Base-by-base conservation (phyloP, 2,888 invertebrate genomes). In the Epinotia demarniana region DNA sequence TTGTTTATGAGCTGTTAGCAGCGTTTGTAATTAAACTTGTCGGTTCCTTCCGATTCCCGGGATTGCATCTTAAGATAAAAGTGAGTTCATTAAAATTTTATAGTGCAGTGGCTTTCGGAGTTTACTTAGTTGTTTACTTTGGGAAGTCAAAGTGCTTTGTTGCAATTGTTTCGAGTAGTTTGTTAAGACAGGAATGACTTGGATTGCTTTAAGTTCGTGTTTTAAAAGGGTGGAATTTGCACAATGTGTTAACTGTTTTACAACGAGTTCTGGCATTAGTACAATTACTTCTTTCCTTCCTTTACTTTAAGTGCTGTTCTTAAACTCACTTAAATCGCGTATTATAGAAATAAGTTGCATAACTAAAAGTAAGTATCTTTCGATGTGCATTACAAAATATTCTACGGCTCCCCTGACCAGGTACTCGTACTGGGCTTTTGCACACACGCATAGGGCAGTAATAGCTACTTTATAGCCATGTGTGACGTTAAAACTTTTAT, bases 1-100 rank as follows among this genome's bases (percentile, higher is more conserved):
- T 81, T 79, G 79, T 81, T 79, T 80, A 78, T 72, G 64, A 33
- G 55, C 55, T 66, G 61, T 61, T 72, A 61, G 70, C 76, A 71
- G 70, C 43, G 75, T 76, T 72, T 73, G 75, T 78, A 80, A 81
- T 80, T 81, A 79, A 80, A 80, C 78, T 79, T 79, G 68, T 67
- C 71, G 11, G 66, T 71, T 3, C 39, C 62, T 61, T 46, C 18
- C 18, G 68, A 57, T 63, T 66, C 66, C 60, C 27, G 53, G 62
- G 60, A 43, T 53, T 39, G 57, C 55, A 18, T n/a, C 33, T 39
- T 49, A n/a, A 62, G 67, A 69, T 61, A 46, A 53, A 66, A 49
- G 33, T 61, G 19, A 53, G 63, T 68, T 67, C 73, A 61, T 73
- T 73, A 67, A 68, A 57, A 62, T 73, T 73, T 73, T 68, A 68